These are phyloP conservation scores for Hyperoodon ampullatus DNA, from an alignment of 2,113 vertebrate species.

Conservation along the genomic window DNA sequence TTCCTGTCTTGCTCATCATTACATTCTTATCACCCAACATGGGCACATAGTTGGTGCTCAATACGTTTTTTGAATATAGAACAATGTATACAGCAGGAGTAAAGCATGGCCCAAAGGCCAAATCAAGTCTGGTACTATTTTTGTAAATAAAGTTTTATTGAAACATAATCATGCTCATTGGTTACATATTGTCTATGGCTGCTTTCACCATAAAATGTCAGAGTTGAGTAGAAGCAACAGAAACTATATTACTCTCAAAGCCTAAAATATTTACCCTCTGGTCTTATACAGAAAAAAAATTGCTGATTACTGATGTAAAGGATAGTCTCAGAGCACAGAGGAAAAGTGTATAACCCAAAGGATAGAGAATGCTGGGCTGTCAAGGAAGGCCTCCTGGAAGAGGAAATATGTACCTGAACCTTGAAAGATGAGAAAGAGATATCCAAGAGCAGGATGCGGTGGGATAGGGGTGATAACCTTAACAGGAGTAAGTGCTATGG, in stretches of 20 bases:
- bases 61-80: background rate
- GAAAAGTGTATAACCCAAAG: background rate
- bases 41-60: background rate
- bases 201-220: background rate
- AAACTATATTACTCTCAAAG: background rate
- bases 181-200: background rate
- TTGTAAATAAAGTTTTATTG: background rate
- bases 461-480: background rate
- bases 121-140: background rate
- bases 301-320: background rate
- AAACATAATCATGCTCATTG: background rate
- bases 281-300: background rate
- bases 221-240: background rate
- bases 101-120: background rate
- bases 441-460: background rate
- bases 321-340: background rate
- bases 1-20: background rate
- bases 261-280: background rate
- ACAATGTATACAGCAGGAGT: background rate
- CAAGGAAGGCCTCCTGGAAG: background rate
- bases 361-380: background rate
- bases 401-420: background rate
- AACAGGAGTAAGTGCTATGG: too few species aligned
- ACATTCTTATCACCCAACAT: background rate
- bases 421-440: background rate